A percentile compares a stretch with the other conserved stretches of the same genome.
Conservation (phyloP, 2,797 vertebrate species). For the Dryobates pubescens region DNA sequence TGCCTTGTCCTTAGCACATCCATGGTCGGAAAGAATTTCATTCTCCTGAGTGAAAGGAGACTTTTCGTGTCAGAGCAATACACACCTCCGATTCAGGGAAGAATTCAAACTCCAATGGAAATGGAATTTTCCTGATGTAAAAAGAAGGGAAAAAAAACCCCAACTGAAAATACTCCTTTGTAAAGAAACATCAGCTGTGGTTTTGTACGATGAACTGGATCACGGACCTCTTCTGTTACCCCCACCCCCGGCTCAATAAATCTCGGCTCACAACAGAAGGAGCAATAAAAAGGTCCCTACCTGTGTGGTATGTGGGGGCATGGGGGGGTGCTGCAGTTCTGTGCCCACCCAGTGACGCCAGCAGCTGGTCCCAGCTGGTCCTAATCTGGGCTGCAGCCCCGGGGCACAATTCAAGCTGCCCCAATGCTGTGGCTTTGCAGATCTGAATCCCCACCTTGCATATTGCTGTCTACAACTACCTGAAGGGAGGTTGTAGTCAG, state of each 20-base stretch:
- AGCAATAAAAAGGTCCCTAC: not conserved
- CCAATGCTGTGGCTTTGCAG: not conserved
- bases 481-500: no score
- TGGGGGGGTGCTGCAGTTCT: no score
- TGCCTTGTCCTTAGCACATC: constrained; percentile 13
- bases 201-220: not conserved
- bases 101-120: not conserved
- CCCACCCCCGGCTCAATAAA: not conserved
- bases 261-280: not conserved
- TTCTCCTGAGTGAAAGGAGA: constrained; percentile 19
- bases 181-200: not conserved
- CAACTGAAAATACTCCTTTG: not conserved
- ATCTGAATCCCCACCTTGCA: accelerated
- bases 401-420: not conserved
- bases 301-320: not conserved
- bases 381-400: not conserved
- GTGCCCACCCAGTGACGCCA: no score
- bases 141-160: not conserved
- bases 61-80: not conserved
- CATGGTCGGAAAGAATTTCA: constrained; percentile 23
- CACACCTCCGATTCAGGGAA: constrained; percentile 22
- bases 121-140: not conserved
- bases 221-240: not conserved
- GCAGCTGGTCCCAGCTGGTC: no score
- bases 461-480: no score